Conservation (phyloP, 2,113 vertebrate species). For the Channa argus region DNA sequence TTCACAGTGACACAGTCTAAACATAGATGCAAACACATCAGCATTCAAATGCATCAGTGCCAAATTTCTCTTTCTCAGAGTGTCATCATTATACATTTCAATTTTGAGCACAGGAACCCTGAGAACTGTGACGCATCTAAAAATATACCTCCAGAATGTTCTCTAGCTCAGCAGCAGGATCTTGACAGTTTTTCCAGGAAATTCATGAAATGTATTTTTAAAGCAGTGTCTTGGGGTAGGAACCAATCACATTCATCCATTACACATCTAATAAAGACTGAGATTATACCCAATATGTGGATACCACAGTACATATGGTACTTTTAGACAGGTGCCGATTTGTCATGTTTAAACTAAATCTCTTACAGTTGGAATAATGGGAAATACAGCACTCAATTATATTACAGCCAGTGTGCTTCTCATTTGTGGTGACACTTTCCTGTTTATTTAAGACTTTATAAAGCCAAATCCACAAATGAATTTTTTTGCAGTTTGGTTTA, state of each 20-base stretch:
- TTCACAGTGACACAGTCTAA: conserved; percentile 34
- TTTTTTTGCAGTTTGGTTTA: background rate
- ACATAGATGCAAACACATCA: conserved; percentile 22
- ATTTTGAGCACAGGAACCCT: conserved; percentile 9
- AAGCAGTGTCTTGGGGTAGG: background rate
- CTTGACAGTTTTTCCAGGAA: background rate
- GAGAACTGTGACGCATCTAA: background rate
- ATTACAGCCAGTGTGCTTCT: background rate
- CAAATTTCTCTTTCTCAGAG: conserved; percentile 11
- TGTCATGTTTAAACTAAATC: too few relatives aligned
- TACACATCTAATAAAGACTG: background rate
- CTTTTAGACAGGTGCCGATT: too few relatives aligned
- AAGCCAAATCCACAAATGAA: background rate
- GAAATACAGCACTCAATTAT: background rate
- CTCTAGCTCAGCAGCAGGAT: background rate
- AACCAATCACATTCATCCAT: background rate
- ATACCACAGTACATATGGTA: background rate
- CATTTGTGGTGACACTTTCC: too few relatives aligned
- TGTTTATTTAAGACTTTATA: too few relatives aligned
- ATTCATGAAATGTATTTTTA: conserved; percentile 6
- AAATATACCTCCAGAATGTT: conserved; percentile 11
- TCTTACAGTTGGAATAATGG: background rate
- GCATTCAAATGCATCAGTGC: conserved; percentile 22
- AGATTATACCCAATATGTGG: too few relatives aligned
- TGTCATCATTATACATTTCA: conserved; percentile 47